Evolutionary conservation across 2,888 invertebrate genomes (phyloP).

Genomic region (Lypha dubia): DNA sequence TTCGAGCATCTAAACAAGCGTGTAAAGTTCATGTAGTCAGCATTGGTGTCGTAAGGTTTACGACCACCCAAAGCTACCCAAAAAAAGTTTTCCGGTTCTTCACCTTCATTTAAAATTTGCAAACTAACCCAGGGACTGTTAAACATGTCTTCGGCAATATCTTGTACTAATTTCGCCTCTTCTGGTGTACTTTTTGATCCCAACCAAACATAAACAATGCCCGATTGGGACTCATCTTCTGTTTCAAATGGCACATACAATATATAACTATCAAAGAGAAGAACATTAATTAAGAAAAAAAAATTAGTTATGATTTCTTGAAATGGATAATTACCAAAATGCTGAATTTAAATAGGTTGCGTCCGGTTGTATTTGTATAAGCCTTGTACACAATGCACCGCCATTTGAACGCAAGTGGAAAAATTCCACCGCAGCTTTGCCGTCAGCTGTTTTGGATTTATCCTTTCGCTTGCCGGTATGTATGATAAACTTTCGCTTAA

Average conservation of each 20-base stretch:
- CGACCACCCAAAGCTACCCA: conserved; percentile 98
- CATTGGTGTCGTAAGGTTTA: conserved; percentile 94
- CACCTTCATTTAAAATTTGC: conserved; percentile 94
- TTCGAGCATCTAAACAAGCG: conserved; percentile 99
- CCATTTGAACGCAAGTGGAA: conserved; percentile 98
- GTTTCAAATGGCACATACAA: conserved; percentile 96
- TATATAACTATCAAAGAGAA: conserved; percentile 88
- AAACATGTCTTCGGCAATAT: conserved; percentile 96
- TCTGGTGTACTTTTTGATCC: conserved; percentile 93
- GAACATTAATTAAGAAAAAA: background rate
- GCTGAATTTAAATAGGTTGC: conserved; percentile 94
- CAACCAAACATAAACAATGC: conserved; percentile 98
- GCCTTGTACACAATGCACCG: conserved; percentile 94
- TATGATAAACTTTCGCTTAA: conserved; percentile 96
- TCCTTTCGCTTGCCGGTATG: conserved; percentile 92
- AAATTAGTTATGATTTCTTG: background rate
- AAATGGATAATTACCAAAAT: conserved; percentile 89
- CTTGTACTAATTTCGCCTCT: conserved; percentile 93
- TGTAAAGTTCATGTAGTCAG: conserved; percentile 96
- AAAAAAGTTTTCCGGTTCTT: conserved; percentile 99
- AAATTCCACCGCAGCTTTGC: conserved; percentile 90
- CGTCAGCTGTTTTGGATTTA: conserved; percentile 80
- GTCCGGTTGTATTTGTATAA: conserved; percentile 95
- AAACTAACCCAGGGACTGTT: conserved; percentile 91
- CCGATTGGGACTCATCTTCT: conserved; percentile 89